phyloP scores from a whole-genome alignment of 2,113 vertebrate genomes.

The Chunga burmeisteri region DNA sequence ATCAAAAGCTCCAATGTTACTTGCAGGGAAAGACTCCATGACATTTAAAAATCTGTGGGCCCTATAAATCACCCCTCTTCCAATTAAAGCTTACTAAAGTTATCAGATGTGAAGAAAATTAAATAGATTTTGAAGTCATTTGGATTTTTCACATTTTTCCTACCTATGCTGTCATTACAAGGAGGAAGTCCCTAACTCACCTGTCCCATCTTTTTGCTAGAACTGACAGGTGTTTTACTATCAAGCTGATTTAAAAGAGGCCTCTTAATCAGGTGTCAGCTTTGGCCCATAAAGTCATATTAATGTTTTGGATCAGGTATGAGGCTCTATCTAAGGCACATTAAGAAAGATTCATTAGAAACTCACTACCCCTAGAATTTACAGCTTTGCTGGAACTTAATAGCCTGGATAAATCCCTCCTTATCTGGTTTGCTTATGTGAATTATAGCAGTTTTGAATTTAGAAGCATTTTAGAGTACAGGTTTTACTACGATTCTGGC shows the following conservation, averaged over 20 bases:
- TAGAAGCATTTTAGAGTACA: not conserved
- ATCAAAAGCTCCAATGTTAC: not conserved
- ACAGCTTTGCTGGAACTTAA: slow-evolving; percentile 55
- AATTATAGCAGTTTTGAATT: slow-evolving; percentile 30
- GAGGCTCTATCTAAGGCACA: slow-evolving; percentile 38
- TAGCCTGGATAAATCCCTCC: slow-evolving; percentile 46
- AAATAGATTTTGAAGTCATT: not conserved
- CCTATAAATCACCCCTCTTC: not conserved
- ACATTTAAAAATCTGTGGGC: not conserved
- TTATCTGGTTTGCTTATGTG: slow-evolving; percentile 49
- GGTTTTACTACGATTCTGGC: not conserved
- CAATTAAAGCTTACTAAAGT: not conserved
- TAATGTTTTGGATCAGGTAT: slow-evolving; percentile 61
- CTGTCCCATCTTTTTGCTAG: not conserved
- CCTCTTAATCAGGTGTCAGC: slow-evolving; percentile 62
- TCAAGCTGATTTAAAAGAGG: slow-evolving; percentile 53
- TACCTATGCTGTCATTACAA: not conserved
- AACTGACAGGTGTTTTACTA: slow-evolving; percentile 16
- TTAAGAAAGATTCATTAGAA: slow-evolving; percentile 63
- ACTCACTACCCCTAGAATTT: slow-evolving; percentile 56
- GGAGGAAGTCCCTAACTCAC: not conserved
- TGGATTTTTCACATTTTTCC: not conserved
- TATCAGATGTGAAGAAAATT: not conserved
- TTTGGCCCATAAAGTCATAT: slow-evolving; percentile 62
- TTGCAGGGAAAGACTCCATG: not conserved